A percentile compares a stretch with the other conserved stretches of the same genome.
These are phyloP conservation scores for Diplazon laetatorius DNA, from an alignment of 2,888 invertebrate species.

Conservation along the genomic window DNA sequence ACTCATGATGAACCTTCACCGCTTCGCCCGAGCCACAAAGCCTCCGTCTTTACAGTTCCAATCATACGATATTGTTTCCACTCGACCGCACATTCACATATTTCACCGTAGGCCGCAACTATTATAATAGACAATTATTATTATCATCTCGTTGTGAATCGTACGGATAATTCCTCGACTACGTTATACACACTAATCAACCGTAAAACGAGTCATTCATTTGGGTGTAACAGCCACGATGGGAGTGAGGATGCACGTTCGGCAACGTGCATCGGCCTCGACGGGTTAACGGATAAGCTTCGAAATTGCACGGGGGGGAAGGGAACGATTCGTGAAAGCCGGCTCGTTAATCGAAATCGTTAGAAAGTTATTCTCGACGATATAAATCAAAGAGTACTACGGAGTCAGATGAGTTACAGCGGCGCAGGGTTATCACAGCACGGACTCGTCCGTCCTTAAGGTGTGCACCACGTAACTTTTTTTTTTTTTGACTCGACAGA, in stretches of 20 bases:
- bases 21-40: neutral
- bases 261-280: neutral
- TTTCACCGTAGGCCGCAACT: neutral
- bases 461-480: neutral
- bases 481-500: too few species aligned
- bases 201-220: constrained; percentile 51
- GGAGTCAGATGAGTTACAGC: constrained; percentile 18
- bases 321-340: constrained; percentile 56
- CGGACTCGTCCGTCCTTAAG: constrained; percentile 13
- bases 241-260: constrained; percentile 3
- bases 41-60: constrained; percentile 27
- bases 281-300: constrained; percentile 22
- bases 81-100: constrained; percentile 23
- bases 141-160: constrained; percentile 30
- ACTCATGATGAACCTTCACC: constrained; percentile 15
- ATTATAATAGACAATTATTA: constrained; percentile 51
- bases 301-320: constrained; percentile 39
- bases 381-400: constrained; percentile 49
- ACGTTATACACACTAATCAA: constrained; percentile 42
- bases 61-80: constrained; percentile 48
- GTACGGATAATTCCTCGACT: constrained; percentile 27
- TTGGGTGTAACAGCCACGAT: constrained; percentile 22
- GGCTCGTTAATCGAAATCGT: constrained; percentile 58
- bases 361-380: constrained; percentile 45
- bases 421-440: neutral